These are phyloP conservation scores for Stegostoma tigrinum DNA, from an alignment of 2,113 vertebrate genomes.

Conservation along the genomic window DNA sequence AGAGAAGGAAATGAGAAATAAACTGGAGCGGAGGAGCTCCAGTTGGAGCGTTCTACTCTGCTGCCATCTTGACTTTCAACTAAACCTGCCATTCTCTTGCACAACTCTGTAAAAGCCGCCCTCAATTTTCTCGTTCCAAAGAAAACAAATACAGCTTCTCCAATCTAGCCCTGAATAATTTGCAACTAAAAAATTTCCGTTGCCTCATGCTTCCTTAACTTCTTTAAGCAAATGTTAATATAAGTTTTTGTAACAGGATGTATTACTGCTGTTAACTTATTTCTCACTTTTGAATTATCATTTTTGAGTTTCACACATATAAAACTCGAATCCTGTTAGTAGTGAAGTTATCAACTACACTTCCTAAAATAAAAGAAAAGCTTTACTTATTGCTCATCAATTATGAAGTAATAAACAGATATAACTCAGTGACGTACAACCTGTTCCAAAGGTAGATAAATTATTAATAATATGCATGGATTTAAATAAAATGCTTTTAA, in stretches of 20 bases:
- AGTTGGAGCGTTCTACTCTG: too few relatives aligned
- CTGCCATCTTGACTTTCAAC: too few relatives aligned
- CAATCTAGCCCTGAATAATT: neutral
- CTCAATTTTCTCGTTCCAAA: neutral
- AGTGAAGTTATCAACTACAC: conserved; percentile 10
- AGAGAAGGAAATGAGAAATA: too few relatives aligned
- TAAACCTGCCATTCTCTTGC: too few relatives aligned
- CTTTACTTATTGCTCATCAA: conserved; percentile 20
- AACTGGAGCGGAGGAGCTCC: too few relatives aligned
- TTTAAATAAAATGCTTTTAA: neutral
- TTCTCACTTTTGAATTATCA: conserved; percentile 15
- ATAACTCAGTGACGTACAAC: neutral
- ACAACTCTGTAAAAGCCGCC: neutral
- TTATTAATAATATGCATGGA: neutral
- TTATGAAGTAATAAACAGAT: conserved; percentile 11
- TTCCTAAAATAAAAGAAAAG: conserved; percentile 17
- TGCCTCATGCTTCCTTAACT: neutral
- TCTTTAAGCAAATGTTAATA: neutral
- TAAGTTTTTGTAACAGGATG: neutral
- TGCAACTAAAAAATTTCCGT: neutral
- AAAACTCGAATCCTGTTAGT: neutral
- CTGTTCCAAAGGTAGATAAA: neutral
- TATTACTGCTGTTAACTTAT: neutral
- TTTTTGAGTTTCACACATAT: conserved; percentile 28
- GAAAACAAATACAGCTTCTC: neutral